phyloP scores from a whole-genome alignment of 1,140 invertebrate genomes.

The Bombus soroeensis region DNA sequence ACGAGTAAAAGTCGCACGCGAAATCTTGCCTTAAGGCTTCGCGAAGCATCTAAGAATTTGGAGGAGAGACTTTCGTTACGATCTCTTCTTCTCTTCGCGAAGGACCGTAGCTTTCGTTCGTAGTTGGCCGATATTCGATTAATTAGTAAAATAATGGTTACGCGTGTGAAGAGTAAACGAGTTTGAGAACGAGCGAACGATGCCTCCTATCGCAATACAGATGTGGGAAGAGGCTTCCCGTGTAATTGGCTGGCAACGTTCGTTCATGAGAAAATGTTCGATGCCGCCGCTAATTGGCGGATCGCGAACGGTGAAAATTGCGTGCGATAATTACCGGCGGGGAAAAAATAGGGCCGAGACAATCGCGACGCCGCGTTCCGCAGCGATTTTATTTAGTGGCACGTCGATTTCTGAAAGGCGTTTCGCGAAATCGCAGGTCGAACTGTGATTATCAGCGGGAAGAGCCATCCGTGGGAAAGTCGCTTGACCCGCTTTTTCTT shows the following conservation, averaged over 20 bases:
- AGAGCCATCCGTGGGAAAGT: too few species aligned
- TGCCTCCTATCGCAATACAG: conserved; percentile 21
- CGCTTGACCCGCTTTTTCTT: too few species aligned
- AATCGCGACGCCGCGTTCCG: conserved; percentile 21
- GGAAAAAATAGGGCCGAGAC: conserved; percentile 50
- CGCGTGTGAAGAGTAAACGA: conserved; percentile 35
- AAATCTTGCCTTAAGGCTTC: too few species aligned
- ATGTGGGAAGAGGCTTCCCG: conserved; percentile 58
- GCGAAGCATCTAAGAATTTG: neutral
- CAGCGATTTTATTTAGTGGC: too few species aligned
- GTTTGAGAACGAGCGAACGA: conserved; percentile 32
- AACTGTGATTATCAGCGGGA: too few species aligned
- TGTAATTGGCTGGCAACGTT: conserved; percentile 48
- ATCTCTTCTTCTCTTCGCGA: rapidly evolving
- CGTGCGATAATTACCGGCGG: conserved; percentile 32
- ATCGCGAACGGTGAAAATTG: conserved; percentile 49
- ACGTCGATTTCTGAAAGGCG: too few species aligned
- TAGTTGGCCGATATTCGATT: conserved; percentile 32
- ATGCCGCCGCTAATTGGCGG: conserved; percentile 59
- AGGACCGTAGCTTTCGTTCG: neutral
- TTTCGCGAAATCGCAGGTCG: too few species aligned
- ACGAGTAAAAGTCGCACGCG: too few species aligned
- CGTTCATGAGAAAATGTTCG: conserved; percentile 56
- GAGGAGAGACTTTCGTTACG: neutral
- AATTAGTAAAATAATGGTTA: conserved; percentile 34